Percentiles rank a stretch among this genome's conserved stretches.
These are phyloP conservation scores for Pseudocheirus occidentalis DNA, from an alignment of 2,797 vertebrate species.

Conservation along the genomic window DNA sequence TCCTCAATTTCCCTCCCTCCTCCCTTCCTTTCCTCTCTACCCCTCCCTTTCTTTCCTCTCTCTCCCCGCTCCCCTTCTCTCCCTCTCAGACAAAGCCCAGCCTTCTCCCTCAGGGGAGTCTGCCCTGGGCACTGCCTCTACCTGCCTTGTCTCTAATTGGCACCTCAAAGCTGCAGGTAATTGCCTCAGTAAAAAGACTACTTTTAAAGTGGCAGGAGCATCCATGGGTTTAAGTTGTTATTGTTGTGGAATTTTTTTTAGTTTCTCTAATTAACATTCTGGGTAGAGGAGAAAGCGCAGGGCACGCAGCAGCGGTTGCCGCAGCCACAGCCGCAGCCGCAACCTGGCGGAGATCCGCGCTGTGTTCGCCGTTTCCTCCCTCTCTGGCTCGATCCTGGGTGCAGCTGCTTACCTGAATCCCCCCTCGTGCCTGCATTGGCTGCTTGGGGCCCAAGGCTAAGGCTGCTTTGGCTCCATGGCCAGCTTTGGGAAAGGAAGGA, in stretches of 20 bases:
- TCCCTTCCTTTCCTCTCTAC: background rate
- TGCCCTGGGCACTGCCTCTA: background rate
- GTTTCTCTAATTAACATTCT: background rate
- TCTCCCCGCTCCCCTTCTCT: background rate
- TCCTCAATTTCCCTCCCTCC: too few relatives aligned
- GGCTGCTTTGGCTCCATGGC: background rate
- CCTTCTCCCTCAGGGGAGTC: background rate
- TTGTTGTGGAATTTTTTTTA: conserved; percentile 8
- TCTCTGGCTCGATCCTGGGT: background rate
- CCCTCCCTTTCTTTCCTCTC: background rate
- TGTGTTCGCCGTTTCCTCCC: background rate
- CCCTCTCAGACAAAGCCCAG: background rate
- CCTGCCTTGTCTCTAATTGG: background rate
- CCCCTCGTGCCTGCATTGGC: background rate
- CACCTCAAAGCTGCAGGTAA: conserved; percentile 1
- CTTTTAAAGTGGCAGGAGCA: conserved; percentile 11
- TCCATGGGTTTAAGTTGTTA: background rate
- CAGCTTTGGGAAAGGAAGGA: background rate
- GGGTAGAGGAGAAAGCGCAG: background rate
- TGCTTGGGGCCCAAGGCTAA: background rate
- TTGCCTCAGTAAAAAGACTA: background rate
- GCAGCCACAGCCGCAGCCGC: background rate
- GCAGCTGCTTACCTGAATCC: background rate
- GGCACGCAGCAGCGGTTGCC: background rate
- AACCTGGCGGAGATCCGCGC: background rate